These are phyloP conservation scores for Mythimna vitellina DNA, from an alignment of 2,888 invertebrate species.

Conservation along the genomic window DNA sequence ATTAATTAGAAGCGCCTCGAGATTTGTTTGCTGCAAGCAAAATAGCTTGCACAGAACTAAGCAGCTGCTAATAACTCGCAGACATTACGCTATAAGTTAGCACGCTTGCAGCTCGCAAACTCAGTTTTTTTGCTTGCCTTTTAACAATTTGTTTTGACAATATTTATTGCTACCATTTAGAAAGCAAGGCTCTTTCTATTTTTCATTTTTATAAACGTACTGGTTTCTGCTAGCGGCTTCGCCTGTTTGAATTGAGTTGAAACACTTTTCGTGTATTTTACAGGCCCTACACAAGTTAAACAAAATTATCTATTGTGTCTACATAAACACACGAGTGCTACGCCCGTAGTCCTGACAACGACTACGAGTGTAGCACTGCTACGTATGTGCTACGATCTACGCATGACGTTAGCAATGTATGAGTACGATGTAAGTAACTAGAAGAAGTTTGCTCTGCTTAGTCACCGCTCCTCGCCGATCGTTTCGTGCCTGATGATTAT, in stretches of 20 bases:
- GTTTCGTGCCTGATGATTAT: neutral
- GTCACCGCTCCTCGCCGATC: neutral
- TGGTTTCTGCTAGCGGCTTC: too few relatives aligned
- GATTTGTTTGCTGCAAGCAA: constrained; percentile 41
- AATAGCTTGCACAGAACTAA: constrained; percentile 30
- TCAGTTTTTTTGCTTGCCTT: constrained; percentile 29
- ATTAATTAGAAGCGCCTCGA: constrained; percentile 22
- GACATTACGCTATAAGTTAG: constrained; percentile 45
- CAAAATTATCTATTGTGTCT: neutral
- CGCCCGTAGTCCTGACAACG: neutral
- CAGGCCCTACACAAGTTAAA: too few relatives aligned
- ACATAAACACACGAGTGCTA: neutral
- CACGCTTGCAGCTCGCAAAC: constrained; percentile 12
- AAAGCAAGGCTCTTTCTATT: constrained; percentile 1
- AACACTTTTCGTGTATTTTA: too few relatives aligned
- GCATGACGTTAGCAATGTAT: neutral
- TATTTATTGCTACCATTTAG: constrained; percentile 32
- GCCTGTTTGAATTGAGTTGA: too few relatives aligned
- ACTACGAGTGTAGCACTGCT: constrained; percentile 15
- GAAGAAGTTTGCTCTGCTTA: neutral
- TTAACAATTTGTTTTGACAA: constrained; percentile 40
- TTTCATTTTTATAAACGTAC: neutral
- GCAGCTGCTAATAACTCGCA: constrained; percentile 43
- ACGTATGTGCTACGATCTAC: constrained; percentile 13
- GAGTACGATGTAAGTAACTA: neutral